Percentiles rank a stretch among this genome's conserved stretches.
phyloP scores from a whole-genome alignment of 2,888 invertebrate species.

The Andricus curvator region DNA sequence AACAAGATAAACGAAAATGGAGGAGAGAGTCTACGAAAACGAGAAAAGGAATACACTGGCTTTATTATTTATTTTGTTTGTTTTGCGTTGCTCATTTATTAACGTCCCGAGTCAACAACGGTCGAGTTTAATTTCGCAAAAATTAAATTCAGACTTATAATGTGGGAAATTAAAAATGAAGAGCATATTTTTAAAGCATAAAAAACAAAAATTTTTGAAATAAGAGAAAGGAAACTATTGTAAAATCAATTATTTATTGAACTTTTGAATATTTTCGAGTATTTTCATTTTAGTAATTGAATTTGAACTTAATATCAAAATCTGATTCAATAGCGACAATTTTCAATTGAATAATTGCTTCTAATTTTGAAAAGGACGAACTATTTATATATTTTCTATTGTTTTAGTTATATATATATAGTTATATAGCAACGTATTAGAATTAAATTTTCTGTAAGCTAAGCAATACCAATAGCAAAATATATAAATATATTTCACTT shows the following conservation, averaged over 20 bases:
- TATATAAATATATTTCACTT: too few species aligned
- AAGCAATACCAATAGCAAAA: too few species aligned
- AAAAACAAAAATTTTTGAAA: not conserved
- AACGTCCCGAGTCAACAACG: not conserved
- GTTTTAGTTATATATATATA: too few species aligned
- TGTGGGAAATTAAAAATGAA: not conserved
- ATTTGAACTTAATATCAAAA: not conserved
- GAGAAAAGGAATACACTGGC: slow-evolving; percentile 41
- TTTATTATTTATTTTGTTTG: slow-evolving; percentile 18
- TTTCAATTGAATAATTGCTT: not conserved
- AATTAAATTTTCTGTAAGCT: too few species aligned
- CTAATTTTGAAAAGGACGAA: too few species aligned
- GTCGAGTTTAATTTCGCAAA: not conserved
- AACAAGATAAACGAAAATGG: slow-evolving; percentile 34
- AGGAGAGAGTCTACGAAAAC: slow-evolving; percentile 17
- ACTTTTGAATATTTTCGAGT: not conserved
- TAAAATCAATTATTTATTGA: not conserved
- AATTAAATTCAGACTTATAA: not conserved
- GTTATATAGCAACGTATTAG: too few species aligned
- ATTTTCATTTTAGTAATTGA: not conserved
- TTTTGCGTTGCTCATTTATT: slow-evolving; percentile 8
- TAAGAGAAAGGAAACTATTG: not conserved
- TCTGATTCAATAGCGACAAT: not conserved
- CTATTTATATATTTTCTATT: too few species aligned
- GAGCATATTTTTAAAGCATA: not conserved